Evolutionary conservation across 2,797 vertebrate species (phyloP).

Genomic region (Crocodylus rhombifer): DNA sequence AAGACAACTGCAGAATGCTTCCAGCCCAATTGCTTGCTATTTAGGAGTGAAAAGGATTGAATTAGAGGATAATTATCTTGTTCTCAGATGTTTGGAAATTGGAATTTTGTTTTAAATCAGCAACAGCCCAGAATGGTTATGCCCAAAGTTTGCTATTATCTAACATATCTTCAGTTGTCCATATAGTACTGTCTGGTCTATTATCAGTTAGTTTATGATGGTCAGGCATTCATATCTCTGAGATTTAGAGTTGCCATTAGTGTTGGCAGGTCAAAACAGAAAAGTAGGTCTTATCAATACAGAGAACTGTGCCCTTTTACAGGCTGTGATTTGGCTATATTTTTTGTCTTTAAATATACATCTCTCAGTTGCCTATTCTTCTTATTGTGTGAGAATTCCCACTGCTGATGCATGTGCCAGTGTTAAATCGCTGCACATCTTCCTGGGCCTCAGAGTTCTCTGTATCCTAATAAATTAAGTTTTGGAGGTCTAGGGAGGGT

Average conservation of each 20-base stretch:
- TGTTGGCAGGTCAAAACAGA: not conserved
- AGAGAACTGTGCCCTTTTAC: not conserved
- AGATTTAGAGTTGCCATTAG: not conserved
- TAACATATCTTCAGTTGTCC: not conserved
- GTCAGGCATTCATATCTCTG: not conserved
- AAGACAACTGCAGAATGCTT: not conserved
- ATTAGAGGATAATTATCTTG: not conserved
- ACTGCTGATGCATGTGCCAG: not conserved
- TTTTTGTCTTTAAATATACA: not conserved
- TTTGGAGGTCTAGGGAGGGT: too few relatives aligned
- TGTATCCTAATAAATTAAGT: not conserved
- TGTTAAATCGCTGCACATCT: not conserved
- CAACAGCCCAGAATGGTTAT: not conserved
- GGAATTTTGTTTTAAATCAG: not conserved
- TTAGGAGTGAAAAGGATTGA: not conserved
- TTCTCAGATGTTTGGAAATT: not conserved
- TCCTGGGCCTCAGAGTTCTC: not conserved
- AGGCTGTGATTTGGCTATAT: not conserved
- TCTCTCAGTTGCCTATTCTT: not conserved
- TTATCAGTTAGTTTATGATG: not conserved
- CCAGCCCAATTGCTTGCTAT: not conserved
- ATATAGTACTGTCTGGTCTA: fast-evolving
- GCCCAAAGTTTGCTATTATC: not conserved
- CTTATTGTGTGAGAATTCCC: not conserved
- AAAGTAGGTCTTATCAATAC: not conserved